phyloP scores from a whole-genome alignment of 2,113 vertebrate genomes.

The Eubucco bourcierii region DNA sequence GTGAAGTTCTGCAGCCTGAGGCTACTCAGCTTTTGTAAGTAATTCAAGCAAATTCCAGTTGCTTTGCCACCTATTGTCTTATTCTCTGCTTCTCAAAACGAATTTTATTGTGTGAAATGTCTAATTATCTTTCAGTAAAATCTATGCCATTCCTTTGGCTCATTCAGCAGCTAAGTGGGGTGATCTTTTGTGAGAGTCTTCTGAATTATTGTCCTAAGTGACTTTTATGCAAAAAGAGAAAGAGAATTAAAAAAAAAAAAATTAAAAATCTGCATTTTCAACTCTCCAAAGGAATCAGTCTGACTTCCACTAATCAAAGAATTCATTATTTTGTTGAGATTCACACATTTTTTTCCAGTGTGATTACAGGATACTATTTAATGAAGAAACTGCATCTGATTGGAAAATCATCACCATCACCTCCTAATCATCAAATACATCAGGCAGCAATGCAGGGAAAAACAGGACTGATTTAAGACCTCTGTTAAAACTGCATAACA shows the following conservation, averaged over 20 bases:
- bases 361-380: background rate
- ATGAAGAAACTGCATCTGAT: background rate
- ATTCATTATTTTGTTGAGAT: background rate
- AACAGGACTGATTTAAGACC: background rate
- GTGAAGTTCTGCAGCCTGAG: background rate
- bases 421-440: background rate
- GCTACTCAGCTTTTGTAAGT: background rate
- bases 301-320: background rate
- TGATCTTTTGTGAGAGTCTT: background rate
- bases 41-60: background rate
- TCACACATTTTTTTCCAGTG: background rate
- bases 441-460: background rate
- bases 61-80: background rate
- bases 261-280: background rate
- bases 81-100: background rate
- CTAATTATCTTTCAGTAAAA: background rate
- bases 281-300: background rate
- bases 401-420: background rate
- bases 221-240: background rate
- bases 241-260: background rate
- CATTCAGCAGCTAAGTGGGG: background rate
- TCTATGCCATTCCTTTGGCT: background rate
- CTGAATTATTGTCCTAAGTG: background rate
- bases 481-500: background rate
- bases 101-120: background rate